Evolutionary conservation across 2,797 vertebrate genomes (phyloP).

Genomic region (Anguilla pacifica): DNA sequence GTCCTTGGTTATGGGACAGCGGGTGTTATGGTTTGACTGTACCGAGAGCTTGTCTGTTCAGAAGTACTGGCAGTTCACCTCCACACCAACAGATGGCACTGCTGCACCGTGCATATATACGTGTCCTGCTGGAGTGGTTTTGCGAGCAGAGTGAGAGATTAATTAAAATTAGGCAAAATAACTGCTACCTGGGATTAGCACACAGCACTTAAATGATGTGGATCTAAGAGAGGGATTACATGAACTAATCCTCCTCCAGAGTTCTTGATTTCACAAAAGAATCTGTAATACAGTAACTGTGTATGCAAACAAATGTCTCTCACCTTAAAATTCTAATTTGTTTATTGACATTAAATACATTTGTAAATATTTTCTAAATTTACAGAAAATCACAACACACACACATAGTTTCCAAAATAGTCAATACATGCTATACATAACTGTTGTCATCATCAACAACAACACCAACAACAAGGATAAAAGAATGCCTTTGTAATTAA

Average conservation of each 20-base stretch:
- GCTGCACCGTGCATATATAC: neutral
- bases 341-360: too few relatives aligned
- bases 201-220: slow-evolving; percentile 40
- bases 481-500: too few relatives aligned
- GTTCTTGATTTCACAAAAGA: neutral
- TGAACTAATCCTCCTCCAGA: slow-evolving; percentile 32
- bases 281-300: neutral
- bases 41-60: neutral
- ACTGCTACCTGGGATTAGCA: slow-evolving; percentile 77
- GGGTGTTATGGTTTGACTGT: neutral
- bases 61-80: neutral
- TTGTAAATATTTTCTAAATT: too few relatives aligned
- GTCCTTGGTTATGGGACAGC: neutral
- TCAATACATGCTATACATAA: too few relatives aligned
- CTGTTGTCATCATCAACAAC: too few relatives aligned
- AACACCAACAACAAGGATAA: too few relatives aligned
- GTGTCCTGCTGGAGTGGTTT: neutral
- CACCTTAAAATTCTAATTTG: too few relatives aligned
- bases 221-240: slow-evolving; percentile 14
- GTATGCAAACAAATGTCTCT: too few relatives aligned
- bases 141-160: neutral
- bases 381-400: too few relatives aligned
- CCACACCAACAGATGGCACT: slow-evolving; percentile 9
- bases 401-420: too few relatives aligned
- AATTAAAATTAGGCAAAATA: slow-evolving; percentile 52